A percentile compares a stretch with the other conserved stretches of the same genome.
phyloP scores from a whole-genome alignment of 2,888 invertebrate genomes.

The Meghimatium bilineatum region DNA sequence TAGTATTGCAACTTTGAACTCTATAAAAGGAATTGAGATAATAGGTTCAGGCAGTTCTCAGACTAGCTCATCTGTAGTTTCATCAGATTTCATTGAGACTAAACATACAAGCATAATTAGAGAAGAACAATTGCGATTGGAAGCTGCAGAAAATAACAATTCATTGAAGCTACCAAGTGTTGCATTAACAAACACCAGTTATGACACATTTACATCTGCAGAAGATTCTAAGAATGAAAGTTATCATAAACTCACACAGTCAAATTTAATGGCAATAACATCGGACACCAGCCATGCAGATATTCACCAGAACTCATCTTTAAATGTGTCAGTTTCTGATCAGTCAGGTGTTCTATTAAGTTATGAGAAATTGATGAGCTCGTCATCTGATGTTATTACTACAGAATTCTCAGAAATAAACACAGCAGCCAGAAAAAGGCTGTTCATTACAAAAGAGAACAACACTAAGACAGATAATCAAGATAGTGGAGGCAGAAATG shows the following conservation, averaged over 20 bases:
- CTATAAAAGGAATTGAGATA: slow-evolving; percentile 24
- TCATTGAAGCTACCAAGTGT: not conserved
- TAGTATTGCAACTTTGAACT: slow-evolving; percentile 12
- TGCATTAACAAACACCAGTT: not conserved
- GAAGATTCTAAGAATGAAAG: not conserved
- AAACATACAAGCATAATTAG: not conserved
- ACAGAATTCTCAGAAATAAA: not conserved
- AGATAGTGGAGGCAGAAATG: not conserved
- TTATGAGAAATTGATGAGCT: not conserved
- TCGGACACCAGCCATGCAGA: not conserved
- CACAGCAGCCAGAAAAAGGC: not conserved
- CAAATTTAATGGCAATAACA: not conserved
- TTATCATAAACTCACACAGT: not conserved
- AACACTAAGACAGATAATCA: not conserved
- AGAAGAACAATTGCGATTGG: not conserved
- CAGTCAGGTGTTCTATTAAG: not conserved
- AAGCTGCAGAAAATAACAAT: not conserved
- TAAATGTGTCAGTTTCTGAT: not conserved
- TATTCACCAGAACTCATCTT: not conserved
- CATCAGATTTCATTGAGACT: not conserved
- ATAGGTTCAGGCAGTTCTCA: not conserved
- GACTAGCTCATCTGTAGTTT: not conserved
- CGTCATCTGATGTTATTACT: not conserved
- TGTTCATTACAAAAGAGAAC: not conserved
- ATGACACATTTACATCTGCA: not conserved